phyloP scores from a whole-genome alignment of 2,113 vertebrate genomes.

The Notarius lentiginosus region DNA sequence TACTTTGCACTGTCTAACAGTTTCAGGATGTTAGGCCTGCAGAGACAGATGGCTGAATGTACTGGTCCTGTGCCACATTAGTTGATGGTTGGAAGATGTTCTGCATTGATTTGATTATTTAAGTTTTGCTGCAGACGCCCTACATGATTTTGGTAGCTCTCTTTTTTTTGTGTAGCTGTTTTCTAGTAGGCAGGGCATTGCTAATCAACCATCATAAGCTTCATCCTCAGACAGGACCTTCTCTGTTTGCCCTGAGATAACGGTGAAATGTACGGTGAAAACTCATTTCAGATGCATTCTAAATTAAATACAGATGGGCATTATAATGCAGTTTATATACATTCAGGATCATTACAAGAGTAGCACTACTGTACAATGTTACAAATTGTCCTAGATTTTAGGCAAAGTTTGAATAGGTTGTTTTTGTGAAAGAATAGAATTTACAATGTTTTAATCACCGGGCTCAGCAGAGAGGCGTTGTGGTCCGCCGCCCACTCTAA shows the following conservation, averaged over 20 bases:
- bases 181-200: slow-evolving; percentile 68
- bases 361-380: background rate
- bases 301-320: slow-evolving; percentile 60
- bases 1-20: background rate
- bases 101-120: slow-evolving; percentile 68
- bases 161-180: slow-evolving; percentile 57
- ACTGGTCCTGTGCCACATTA: slow-evolving; percentile 66
- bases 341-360: slow-evolving; percentile 33
- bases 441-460: slow-evolving; percentile 49
- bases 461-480: slow-evolving; percentile 58
- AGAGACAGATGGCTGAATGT: background rate
- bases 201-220: slow-evolving; percentile 77
- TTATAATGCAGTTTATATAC: slow-evolving; percentile 64
- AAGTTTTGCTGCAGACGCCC: slow-evolving; percentile 55
- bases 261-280: slow-evolving; percentile 55
- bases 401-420: background rate
- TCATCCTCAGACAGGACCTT: slow-evolving; percentile 55
- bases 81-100: slow-evolving; percentile 77
- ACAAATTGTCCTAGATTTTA: background rate
- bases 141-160: slow-evolving; percentile 46
- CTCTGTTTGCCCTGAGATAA: slow-evolving; percentile 33
- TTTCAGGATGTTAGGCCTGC: slow-evolving; percentile 7
- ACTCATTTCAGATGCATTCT: slow-evolving; percentile 52
- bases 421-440: slow-evolving; percentile 12
- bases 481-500: slow-evolving; percentile 59